A percentile compares a stretch with the other conserved stretches of the same genome.
Evolutionary conservation across 2,888 invertebrate genomes (phyloP).

Genomic region (Arctia plantaginis): DNA sequence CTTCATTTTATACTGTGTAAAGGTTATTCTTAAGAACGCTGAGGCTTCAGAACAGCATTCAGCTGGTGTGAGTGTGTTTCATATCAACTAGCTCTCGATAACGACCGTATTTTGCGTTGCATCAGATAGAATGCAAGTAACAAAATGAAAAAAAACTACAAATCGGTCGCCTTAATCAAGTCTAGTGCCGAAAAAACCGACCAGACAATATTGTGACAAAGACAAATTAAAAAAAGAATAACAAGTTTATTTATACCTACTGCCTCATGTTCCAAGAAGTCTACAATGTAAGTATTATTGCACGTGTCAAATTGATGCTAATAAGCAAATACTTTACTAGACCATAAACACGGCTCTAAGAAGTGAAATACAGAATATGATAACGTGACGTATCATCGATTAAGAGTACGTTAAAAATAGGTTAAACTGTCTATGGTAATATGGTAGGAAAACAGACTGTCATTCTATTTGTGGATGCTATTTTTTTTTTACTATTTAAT

Average conservation of each 20-base stretch:
- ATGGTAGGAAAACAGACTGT: not conserved
- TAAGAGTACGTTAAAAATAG: not conserved
- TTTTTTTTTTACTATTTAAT: no score
- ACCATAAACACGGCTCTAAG: not conserved
- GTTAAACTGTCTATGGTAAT: not conserved
- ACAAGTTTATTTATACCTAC: not conserved
- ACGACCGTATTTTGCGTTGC: no score
- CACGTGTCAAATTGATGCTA: conserved; percentile 5
- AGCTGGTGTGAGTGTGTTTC: no score
- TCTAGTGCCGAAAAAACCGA: not conserved
- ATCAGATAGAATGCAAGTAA: no score
- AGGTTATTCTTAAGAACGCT: no score
- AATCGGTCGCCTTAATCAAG: not conserved
- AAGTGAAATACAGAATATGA: not conserved
- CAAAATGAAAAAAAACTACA: no score
- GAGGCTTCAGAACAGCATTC: no score
- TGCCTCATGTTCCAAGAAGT: not conserved
- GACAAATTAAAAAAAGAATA: not conserved
- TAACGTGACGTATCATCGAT: not conserved
- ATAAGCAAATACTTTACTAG: not conserved
- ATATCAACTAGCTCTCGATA: no score
- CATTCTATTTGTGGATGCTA: not conserved
- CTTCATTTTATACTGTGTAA: no score
- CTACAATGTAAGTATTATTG: not conserved
- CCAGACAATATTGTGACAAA: not conserved